Evolutionary conservation across 53 echinoderm and acorn worm genomes (phyloP), one percentile per base, ranked within the genome.

Genomic region (Mesocentrotus franciscanus): DNA sequence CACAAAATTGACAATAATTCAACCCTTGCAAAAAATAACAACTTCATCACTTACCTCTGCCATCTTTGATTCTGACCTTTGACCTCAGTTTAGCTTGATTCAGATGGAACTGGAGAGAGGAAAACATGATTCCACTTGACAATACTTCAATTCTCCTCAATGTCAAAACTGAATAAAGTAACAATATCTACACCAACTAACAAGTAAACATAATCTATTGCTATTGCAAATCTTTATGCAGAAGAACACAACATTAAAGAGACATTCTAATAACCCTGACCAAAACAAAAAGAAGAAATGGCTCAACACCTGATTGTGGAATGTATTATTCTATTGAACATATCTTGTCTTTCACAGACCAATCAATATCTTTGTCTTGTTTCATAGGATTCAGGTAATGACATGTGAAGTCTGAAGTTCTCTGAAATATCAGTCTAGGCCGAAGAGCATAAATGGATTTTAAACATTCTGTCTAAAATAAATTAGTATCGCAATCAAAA

Each of bases 31-130:
- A 18, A 64, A 14, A 0, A 16, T 64, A 14, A 20, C 18, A 64
- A 64, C 20, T 7, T 20, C 20, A 64, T 14, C 3, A 36, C 96
- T 96, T 90, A 98, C 98, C 98, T 97, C 98, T 95, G 89, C 98
- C 98, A 97, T 98, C 98, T 96, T 98, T 97, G 22, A 98, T 98
- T 94, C 98, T 96, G 74, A 98, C 97, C 91, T 97, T 98, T 3
- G 98, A 98, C 75, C 98, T 91, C 87, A 98, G 94, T 90, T 98
- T 98, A 93, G 98, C 98, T 96, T 98, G 98, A 84, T 96, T 95
- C 49, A 98, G 85, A 95, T 98, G 98, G 95, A 98, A 98, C 98
- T 98, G 93, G 34, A 66, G 1, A 7, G 24, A 70, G 24, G 39
- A 27, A 36, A 92, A 92, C 13, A 89, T 8, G 57, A 87, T 64